Evolutionary conservation across 2,113 vertebrate species (phyloP), one percentile per base, ranked within the genome.

Genomic region (sheep (Ovis aries)): DNA sequence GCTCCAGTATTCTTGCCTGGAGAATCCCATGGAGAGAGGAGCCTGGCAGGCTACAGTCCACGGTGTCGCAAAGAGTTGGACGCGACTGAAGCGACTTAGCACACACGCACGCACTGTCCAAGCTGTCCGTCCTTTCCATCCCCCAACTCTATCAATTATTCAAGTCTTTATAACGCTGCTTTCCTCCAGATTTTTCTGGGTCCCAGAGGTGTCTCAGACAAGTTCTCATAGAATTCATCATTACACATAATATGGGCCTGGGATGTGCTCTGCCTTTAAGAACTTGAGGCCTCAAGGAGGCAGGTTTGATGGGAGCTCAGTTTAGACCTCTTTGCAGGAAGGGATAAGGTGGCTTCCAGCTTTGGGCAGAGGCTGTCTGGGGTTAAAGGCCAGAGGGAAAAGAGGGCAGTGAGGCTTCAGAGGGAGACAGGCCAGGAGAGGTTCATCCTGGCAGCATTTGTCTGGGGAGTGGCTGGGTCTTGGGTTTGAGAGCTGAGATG

Each of bases 101-200:
- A 14, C 36, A 71, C 8, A 0, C 0, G 0, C 33, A 67, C 17
- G 0, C 10, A 12, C 3, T 43, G 43, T 74, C 17, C 7, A 29
- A 31, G 15, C 48, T 9, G 2, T 8, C 62, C 0, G 0, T 36
- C 77, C 50, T n/a, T 12, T 29, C 11, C 3, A 5, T 0, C 6
- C 81, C 55, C 59, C 50, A 25, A 6, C 16, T 43, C 55, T 40
- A 7, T 31, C 9, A 16, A n/a, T 16, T 52, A 21, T 57, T 50
- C 6, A 11, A 15, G 43, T 40, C 74, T 94, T 53, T 60, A 43
- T 31, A 36, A 78, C 36, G 16, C 74, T 83, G 86, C 27, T 53
- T 71, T 90, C 81, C 92, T 95, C 19, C 36, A 29, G 64, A 50
- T 88, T 91, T 48, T 67, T 78, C 43, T 33, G 78, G 43, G 33